Percentiles rank a stretch among this genome's conserved stretches.
Evolutionary conservation across 2,888 invertebrate genomes (phyloP).

Genomic region (Sympetrum striolatum): DNA sequence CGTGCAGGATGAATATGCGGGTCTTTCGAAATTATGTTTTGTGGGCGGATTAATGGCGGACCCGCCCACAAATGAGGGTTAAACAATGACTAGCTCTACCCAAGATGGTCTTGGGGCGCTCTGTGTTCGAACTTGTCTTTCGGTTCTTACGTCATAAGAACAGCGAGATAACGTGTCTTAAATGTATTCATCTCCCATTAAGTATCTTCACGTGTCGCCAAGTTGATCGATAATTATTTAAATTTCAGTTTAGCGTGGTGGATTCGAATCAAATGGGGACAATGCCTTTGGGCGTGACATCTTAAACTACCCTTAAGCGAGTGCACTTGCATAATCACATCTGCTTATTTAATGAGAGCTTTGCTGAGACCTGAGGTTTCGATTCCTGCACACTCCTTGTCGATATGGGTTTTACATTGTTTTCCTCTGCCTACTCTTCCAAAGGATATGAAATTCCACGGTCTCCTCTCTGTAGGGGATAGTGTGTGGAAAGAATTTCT

Average conservation of each 20-base stretch:
- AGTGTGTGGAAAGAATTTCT: too few relatives aligned
- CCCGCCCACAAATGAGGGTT: constrained; percentile 16
- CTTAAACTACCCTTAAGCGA: not conserved
- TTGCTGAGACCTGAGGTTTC: not conserved
- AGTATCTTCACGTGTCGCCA: not conserved
- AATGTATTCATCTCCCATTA: not conserved
- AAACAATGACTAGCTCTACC: not conserved
- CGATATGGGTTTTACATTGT: too few relatives aligned
- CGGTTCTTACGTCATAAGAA: not conserved
- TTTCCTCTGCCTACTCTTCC: too few relatives aligned
- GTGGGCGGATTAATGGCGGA: constrained; percentile 8
- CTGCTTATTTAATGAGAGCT: not conserved
- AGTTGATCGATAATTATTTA: constrained; percentile 15
- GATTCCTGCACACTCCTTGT: too few relatives aligned
- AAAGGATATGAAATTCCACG: too few relatives aligned
- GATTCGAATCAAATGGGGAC: not conserved
- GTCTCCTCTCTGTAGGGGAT: too few relatives aligned
- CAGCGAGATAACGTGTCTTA: not conserved
- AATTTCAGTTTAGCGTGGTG: not conserved
- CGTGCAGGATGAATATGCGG: not conserved
- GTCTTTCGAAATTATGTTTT: not conserved
- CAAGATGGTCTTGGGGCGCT: not conserved
- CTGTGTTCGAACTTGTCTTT: too few relatives aligned
- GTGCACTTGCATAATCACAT: not conserved
- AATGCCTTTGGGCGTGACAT: not conserved